Percentiles rank a stretch among this genome's conserved stretches.
These are phyloP conservation scores for Nomada goodeniana DNA, from an alignment of 2,888 invertebrate genomes.

Conservation along the genomic window DNA sequence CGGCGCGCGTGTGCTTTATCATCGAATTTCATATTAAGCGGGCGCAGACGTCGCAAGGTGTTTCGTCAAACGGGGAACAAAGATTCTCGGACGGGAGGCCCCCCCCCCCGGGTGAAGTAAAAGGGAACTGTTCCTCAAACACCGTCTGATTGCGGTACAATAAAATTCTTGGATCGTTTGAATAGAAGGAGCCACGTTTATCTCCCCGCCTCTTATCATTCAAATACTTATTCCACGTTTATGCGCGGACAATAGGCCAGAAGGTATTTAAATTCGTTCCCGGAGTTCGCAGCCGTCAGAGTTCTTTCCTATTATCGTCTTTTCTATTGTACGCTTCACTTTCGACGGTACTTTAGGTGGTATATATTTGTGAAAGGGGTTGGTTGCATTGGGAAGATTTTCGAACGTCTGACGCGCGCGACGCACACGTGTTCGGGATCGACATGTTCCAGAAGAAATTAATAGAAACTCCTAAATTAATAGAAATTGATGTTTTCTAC, in stretches of 20 bases:
- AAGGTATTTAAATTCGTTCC: conserved; percentile 46
- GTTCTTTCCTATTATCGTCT: conserved; percentile 1
- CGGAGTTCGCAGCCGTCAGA: background rate
- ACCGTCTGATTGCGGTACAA: conserved; percentile 76
- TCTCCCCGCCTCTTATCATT: conserved; percentile 37
- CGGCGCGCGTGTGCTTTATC: conserved; percentile 61
- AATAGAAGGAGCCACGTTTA: conserved; percentile 32
- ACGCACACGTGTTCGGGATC: too few relatives aligned
- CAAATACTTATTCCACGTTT: conserved; percentile 31
- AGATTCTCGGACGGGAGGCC: conserved; percentile 33
- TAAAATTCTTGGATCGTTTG: conserved; percentile 42
- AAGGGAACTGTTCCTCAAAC: conserved; percentile 49
- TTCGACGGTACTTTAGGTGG: background rate
- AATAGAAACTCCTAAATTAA: too few relatives aligned
- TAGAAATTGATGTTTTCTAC: too few relatives aligned
- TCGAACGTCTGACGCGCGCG: background rate
- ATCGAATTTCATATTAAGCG: background rate
- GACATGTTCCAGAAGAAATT: too few relatives aligned
- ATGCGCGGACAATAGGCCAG: conserved; percentile 46
- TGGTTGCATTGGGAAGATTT: background rate
- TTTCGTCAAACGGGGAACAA: conserved; percentile 37
- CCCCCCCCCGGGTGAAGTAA: background rate
- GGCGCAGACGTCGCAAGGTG: background rate
- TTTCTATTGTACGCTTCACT: background rate
- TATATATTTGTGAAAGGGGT: background rate